phyloP scores from a whole-genome alignment of 2,888 invertebrate genomes.

The Xanthorhoe spadicearia region DNA sequence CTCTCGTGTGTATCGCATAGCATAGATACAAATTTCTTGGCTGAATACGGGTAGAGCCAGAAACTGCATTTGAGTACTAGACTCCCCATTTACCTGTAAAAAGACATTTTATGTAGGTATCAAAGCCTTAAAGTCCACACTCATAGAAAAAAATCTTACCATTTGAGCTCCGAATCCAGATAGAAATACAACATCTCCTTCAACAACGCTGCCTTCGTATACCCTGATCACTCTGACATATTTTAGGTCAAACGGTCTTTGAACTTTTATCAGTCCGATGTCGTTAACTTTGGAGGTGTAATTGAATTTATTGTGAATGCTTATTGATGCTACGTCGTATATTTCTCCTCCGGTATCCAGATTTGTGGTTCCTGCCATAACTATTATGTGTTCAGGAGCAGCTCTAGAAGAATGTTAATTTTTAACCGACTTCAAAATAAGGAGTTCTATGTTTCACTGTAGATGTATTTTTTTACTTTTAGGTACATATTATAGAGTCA shows the following conservation, averaged over 20 bases:
- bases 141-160: constrained; percentile 49
- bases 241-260: constrained; percentile 56
- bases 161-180: constrained; percentile 71
- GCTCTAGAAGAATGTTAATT: constrained; percentile 67
- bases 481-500: too few species aligned
- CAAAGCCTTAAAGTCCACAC: too few species aligned
- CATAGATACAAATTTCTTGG: constrained; percentile 69
- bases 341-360: constrained; percentile 60
- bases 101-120: too few species aligned
- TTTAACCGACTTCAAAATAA: too few species aligned
- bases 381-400: constrained; percentile 61
- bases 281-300: constrained; percentile 59
- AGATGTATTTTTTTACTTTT: background rate
- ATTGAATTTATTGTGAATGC: constrained; percentile 60
- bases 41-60: constrained; percentile 68
- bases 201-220: constrained; percentile 49
- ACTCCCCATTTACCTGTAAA: constrained; percentile 63
- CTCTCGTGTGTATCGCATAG: constrained; percentile 70
- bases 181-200: constrained; percentile 64
- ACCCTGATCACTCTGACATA: constrained; percentile 55
- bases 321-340: constrained; percentile 57
- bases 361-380: constrained; percentile 69
- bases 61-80: constrained; percentile 61
- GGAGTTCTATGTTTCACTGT: too few species aligned
- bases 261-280: constrained; percentile 67